phyloP scores from a whole-genome alignment of 1,140 invertebrate genomes.

The Lepidurus couesii region DNA sequence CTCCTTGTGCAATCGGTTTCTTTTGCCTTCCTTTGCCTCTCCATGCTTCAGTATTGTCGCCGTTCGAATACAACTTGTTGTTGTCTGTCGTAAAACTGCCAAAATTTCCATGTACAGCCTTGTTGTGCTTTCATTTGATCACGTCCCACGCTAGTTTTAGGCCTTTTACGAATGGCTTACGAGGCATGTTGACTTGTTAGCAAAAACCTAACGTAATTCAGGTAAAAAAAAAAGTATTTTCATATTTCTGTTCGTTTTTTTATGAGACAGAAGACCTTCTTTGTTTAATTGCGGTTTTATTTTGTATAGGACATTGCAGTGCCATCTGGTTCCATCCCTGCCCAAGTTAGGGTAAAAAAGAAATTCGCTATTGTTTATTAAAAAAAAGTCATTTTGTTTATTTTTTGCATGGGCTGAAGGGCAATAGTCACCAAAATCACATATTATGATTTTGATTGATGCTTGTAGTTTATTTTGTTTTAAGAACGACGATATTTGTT shows the following conservation, averaged over 20 bases:
- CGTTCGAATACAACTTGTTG: conserved; percentile 3
- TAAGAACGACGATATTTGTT: too few relatives aligned
- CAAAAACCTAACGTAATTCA: neutral
- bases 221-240: neutral
- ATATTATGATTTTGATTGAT: too few relatives aligned
- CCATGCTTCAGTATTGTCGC: conserved; percentile 10
- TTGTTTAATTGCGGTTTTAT: neutral
- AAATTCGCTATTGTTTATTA: too few relatives aligned
- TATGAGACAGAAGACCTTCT: neutral
- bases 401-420: too few relatives aligned
- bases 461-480: too few relatives aligned
- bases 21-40: conserved; percentile 3
- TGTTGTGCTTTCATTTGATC: neutral
- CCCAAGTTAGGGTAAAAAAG: neutral
- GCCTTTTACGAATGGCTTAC: neutral
- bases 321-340: neutral
- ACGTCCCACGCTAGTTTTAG: neutral
- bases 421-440: too few relatives aligned
- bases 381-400: too few relatives aligned
- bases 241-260: neutral
- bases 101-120: neutral
- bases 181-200: neutral
- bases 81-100: neutral
- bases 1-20: conserved; percentile 18
- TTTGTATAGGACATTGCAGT: neutral